phyloP scores from a whole-genome alignment of 2,888 invertebrate genomes.

The Sarcophaga caerulescens region DNA sequence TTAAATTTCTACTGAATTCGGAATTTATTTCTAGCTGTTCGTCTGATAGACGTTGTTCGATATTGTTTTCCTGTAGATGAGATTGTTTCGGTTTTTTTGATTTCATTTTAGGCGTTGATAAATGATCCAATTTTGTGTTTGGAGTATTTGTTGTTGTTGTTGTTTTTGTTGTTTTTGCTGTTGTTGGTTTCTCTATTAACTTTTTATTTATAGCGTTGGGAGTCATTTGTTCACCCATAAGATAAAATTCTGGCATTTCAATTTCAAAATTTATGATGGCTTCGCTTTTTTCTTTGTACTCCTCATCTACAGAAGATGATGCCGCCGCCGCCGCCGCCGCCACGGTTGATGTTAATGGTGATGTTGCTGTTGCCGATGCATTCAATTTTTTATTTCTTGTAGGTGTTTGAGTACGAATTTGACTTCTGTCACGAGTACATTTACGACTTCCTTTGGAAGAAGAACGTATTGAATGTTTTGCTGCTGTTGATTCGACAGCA shows the following conservation, averaged over 20 bases:
- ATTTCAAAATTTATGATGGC: conserved; percentile 53
- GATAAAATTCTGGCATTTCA: conserved; percentile 63
- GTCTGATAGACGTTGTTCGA: not conserved
- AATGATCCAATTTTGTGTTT: conserved; percentile 6
- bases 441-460: conserved; percentile 45
- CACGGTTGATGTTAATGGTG: not conserved
- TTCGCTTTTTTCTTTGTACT: conserved; percentile 23
- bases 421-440: conserved; percentile 54
- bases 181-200: not conserved
- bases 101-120: conserved; percentile 47
- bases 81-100: conserved; percentile 14
- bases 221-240: conserved; percentile 64
- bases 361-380: conserved; percentile 17
- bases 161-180: conserved; percentile 30
- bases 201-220: conserved; percentile 48
- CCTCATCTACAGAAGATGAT: conserved; percentile 12
- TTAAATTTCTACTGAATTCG: conserved; percentile 29
- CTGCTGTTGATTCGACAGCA: conserved; percentile 13
- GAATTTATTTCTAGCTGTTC: conserved; percentile 18
- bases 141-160: conserved; percentile 9
- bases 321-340: conserved; percentile 36
- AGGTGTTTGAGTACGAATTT: conserved; percentile 34
- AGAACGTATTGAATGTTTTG: conserved; percentile 2
- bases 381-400: conserved; percentile 3
- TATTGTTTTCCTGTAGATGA: conserved; percentile 3